Evolutionary conservation across 2,113 vertebrate genomes (phyloP), one percentile per base, ranked within the genome.

Genomic region (Penelope pileata): DNA sequence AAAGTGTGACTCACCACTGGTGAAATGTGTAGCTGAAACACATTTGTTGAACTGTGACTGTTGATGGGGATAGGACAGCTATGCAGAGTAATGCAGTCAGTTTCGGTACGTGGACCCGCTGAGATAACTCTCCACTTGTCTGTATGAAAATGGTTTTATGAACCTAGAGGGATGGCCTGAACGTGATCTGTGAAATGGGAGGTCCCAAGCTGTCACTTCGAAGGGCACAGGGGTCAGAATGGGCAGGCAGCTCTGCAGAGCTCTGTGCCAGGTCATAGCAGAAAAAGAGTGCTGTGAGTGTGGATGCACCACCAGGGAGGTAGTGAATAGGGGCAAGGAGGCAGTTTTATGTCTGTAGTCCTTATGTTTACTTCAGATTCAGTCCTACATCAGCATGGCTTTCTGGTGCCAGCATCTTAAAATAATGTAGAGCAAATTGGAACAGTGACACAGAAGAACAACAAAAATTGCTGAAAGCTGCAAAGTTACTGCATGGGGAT

Each of bases 401-500:
- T 89, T 93, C 69, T 63, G 43, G 11, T 78, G 68, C 77, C 69
- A 89, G 74, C 43, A 34, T 86, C 51, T 84, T 74, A 40, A 89
- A 94, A 38, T 85, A 59, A 36, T 15, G 18, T 23, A 38, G 54
- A 77, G 66, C 63, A 91, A 82, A 72, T 8, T 83, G 64, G 42
- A 78, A 48, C n/a, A 91, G 36, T 80, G 79, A 26, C 34, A 60
- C 7, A 19, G 58, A 66, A 70, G 36, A 64, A 85, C 64, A 58
- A 69, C 5, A 5, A 83, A 91, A 88, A 67, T 17, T 79, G 21
- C 86, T 87, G 90, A 79, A 94, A 85, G 54, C 82, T 91, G n/a
- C 30, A 53, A 87, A 84, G 69, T 26, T 48, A 12, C 23, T 68
- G 12, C n/a, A 10, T 22, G 48, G 24, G 8, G 89, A 11, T 16